A percentile compares a stretch with the other conserved stretches of the same genome.
Evolutionary conservation across 2,113 vertebrate species (phyloP).

Genomic region (Lepus timidus): DNA sequence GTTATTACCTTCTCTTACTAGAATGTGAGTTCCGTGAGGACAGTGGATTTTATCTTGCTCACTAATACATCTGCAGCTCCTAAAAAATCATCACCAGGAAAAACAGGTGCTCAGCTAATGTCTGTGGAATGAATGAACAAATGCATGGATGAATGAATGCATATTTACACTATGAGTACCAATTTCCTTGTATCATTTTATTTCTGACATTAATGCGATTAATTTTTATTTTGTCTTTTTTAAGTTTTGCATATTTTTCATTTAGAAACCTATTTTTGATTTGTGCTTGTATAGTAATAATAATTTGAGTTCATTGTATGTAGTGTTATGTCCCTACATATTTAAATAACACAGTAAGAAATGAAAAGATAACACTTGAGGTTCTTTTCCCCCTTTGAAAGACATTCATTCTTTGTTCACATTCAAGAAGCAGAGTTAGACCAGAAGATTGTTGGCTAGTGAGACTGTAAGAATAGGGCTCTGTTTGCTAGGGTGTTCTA

Average conservation of each 20-base stretch:
- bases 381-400: background rate
- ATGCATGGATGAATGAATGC: background rate
- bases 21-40: background rate
- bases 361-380: background rate
- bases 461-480: constrained; percentile 10
- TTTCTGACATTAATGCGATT: background rate
- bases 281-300: constrained; percentile 22
- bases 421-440: constrained; percentile 27
- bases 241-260: constrained; percentile 37
- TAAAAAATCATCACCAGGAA: background rate
- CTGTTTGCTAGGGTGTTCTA: background rate
- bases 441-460: background rate
- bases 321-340: background rate
- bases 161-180: background rate
- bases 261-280: constrained; percentile 52
- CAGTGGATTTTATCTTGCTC: background rate
- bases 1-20: constrained; percentile 8
- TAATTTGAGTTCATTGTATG: background rate
- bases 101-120: background rate
- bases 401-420: background rate
- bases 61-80: background rate
- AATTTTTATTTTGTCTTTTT: constrained; percentile 41
- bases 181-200: constrained; percentile 22
- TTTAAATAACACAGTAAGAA: constrained; percentile 42
- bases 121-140: constrained; percentile 4